phyloP scores from a whole-genome alignment of 2,113 vertebrate species.

The Bambusicola thoracicus region DNA sequence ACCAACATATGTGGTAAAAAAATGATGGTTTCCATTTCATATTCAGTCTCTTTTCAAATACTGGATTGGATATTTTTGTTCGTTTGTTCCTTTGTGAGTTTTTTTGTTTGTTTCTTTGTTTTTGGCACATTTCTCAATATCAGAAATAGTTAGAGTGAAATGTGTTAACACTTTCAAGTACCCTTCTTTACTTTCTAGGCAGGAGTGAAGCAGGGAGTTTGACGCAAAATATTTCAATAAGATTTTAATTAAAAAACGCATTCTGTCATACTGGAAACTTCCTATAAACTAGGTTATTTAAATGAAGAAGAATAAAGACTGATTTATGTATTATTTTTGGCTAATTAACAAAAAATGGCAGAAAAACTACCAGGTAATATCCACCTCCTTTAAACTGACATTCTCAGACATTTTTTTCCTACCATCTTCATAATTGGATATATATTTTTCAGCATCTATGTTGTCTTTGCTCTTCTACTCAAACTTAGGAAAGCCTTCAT shows the following conservation, averaged over 20 bases:
- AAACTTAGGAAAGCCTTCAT: background rate
- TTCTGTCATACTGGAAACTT: background rate
- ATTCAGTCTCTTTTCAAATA: background rate
- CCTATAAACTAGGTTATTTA: background rate
- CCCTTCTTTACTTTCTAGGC: background rate
- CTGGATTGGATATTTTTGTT: too few species aligned
- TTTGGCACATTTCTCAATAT: background rate
- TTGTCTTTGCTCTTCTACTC: background rate
- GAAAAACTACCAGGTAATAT: background rate
- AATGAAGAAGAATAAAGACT: background rate
- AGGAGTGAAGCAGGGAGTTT: background rate
- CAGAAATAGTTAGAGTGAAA: background rate
- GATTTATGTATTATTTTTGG: background rate
- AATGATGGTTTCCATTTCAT: background rate
- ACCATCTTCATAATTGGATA: background rate
- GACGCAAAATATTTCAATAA: background rate
- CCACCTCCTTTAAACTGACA: rapidly evolving
- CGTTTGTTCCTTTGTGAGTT: too few species aligned
- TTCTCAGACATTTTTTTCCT: background rate
- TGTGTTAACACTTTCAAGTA: background rate
- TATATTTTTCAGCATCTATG: background rate
- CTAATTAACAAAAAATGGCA: background rate
- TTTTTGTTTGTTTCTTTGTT: too few species aligned
- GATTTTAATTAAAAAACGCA: background rate
- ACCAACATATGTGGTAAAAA: background rate